A percentile compares a stretch with the other conserved stretches of the same genome.
Evolutionary conservation across 1,140 invertebrate species (phyloP).

Genomic region (Bombus soroeensis): DNA sequence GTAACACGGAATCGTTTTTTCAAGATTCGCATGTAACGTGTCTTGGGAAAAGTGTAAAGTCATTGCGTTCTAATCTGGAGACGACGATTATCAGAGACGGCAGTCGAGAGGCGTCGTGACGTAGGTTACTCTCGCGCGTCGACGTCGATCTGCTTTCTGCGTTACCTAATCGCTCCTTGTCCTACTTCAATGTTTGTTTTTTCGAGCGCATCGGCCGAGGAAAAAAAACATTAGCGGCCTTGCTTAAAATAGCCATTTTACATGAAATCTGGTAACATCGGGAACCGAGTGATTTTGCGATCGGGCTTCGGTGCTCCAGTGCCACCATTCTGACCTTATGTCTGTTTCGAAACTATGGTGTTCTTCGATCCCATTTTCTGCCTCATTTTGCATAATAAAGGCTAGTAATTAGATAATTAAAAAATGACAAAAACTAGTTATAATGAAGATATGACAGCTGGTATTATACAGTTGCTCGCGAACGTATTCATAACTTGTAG

Average conservation of each 20-base stretch:
- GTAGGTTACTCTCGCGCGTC: constrained; percentile 9
- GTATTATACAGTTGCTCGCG: no score
- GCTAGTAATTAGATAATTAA: no score
- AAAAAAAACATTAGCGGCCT: neutral
- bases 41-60: constrained; percentile 37
- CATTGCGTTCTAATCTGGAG: constrained; percentile 36
- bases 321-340: neutral
- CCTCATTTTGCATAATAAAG: no score
- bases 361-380: neutral
- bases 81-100: constrained; percentile 8
- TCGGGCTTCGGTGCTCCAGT: neutral
- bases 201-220: constrained; percentile 3
- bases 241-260: constrained; percentile 21
- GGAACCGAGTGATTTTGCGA: no score
- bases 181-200: constrained; percentile 41
- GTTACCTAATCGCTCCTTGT: constrained; percentile 43
- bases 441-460: no score
- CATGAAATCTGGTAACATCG: neutral
- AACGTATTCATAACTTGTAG: no score
- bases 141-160: constrained; percentile 7
- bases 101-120: constrained; percentile 10
- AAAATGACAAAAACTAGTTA: no score
- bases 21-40: no score
- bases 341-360: neutral
- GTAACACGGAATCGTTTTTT: constrained; percentile 33